Evolutionary conservation across 1,140 invertebrate genomes (phyloP), one percentile per base, ranked within the genome.

Genomic region (Glomeris maerens): DNA sequence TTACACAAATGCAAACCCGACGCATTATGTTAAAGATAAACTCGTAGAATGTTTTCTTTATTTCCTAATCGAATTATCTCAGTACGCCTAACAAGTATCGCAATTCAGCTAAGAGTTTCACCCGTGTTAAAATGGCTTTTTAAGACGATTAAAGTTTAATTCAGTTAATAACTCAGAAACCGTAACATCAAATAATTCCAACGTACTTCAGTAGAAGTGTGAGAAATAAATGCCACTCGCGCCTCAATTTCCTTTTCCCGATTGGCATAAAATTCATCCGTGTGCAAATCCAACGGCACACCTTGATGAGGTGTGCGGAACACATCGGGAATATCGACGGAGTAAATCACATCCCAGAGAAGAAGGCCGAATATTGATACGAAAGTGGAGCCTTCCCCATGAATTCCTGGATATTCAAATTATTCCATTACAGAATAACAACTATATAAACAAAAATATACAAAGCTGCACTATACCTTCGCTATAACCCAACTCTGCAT

Each of bases 281-380:
- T 74, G 57, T 74, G 73, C 28, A 86, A 59, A 68, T 88, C 84
- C 1, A 82, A 62, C 0, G 84, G 84, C 3, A 68, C 69, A 13
- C 68, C 59, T 65, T 87, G 83, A 62, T 76, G 83, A 0, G 60
- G 60, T 7, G 71, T 74, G 3, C 80, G 64, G 61, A 83, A 87
- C 3, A 75, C 68, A 59, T 84, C 81, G 7, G 77, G 68, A 36
- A 79, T 62, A 2, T 66, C 62, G 22, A 66, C 57, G 47, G 66
- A 61, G 60, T 82, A 87, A 28, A 88, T 72, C 10, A 83, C 75
- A 46, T 86, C 78, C 82, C 83, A 87, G 62, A 85, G 83, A 1
- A 82, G 64, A 1, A 82, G 58, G n/a, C 65, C 66, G 62, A 83
- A 83, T 45, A 87, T 60, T 1, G 73, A 74, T 28, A 68, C 66